Evolutionary conservation across 2,113 vertebrate genomes (phyloP), one percentile per base, ranked within the genome.

Genomic region (Dipodomys ordii): DNA sequence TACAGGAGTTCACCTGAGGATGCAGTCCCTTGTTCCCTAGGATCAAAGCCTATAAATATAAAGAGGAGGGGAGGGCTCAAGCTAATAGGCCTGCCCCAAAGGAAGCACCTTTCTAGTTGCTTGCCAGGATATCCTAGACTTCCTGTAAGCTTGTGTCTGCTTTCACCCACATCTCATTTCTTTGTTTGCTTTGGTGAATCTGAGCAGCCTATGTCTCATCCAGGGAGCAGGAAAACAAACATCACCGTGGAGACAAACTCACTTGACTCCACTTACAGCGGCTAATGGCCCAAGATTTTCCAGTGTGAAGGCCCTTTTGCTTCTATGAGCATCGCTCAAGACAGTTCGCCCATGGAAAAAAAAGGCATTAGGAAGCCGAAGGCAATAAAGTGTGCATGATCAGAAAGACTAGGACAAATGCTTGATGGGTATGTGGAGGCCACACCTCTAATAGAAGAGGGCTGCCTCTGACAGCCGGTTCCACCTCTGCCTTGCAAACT

Each of bases 241-340:
- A 96, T 96, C 87, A 81, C 90, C 0, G 74, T 96, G 96, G 95
- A 95, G 94, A 97, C 92, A 93, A 86, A 95, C 92, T 94, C 90
- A 95, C 96, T 97, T 94, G 95, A 95, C 87, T 93, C 92, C 86
- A 92, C 81, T 96, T 94, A 90, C 1, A 88, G 82, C 0, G 6
- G 83, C 53, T 88, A 95, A 95, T 20, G 10, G 82, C 84, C 87
- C 76, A 83, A 93, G 93, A 83, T 94, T 95, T 94, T 94, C 94
- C 76, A 96, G 83, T 84, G 83, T 28, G 65, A 92, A 89, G 84
- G 73, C 91, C 80, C 92, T 93, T 94, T 96, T 79, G 88, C 91
- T 95, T 94, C 89, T 93, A 82, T 92, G 71, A 95, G 30, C 76
- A 78, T 92, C 15, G n/a, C 72, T 62, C 1, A 13, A 77, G 90